Evolutionary conservation across 2,797 vertebrate species (phyloP), one percentile per base, ranked within the genome.

Genomic region (Merluccius polli): DNA sequence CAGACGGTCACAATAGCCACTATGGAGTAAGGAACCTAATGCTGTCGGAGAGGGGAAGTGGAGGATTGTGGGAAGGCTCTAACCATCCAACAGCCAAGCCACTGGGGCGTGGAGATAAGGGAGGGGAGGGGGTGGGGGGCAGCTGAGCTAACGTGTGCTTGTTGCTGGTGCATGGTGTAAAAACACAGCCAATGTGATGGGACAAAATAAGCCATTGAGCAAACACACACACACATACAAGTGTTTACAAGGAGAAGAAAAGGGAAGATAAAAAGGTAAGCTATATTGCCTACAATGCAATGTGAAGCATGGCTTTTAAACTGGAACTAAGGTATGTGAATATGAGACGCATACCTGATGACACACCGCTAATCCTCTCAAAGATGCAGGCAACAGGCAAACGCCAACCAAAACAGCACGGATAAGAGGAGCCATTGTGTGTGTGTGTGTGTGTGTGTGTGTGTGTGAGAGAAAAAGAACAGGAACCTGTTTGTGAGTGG

Each of bases 121-220:
- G 83, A 91, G 83, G 79, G 75, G 80, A 24, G 52, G 52, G 52
- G 44, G 44, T 6, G 77, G 33, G 24, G 85, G 82, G 85, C 89
- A 90, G 88, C 90, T 87, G 87, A 92, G 86, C 86, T 91, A 90
- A 92, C 81, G 76, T 71, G 69, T 27, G 59, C 24, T 11, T 72
- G 73, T 74, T 65, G 77, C 48, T 68, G 73, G 72, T 31, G 70
- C 67, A 74, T 38, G 52, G 18, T 59, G 67, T 11, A 35, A 13
- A 74, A 76, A 65, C 78, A 72, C 78, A 73, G 59, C 74, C 9
- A n/a, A 21, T 73, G 44, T 30, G 63, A 32, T 1, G 29, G 33
- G 76, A 73, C 59, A 65, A 59, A 59, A 59, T 59, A 24, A 59
- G 52, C 21, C 52, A 24, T 59, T 59, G 52, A 59, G 52, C 67